phyloP scores from a whole-genome alignment of 2,113 vertebrate genomes.

The Rana temporaria region DNA sequence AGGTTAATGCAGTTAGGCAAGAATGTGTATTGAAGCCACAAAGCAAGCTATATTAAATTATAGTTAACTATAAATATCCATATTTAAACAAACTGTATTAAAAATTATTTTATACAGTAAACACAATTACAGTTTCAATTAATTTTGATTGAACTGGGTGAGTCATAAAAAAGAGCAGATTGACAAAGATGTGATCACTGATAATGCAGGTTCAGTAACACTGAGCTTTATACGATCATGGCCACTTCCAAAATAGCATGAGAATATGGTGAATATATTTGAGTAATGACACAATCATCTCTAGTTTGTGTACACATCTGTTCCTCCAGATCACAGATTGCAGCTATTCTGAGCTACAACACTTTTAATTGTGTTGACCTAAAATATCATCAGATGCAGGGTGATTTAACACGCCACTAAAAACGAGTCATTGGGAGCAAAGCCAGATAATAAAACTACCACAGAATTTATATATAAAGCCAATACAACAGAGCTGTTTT shows the following conservation, averaged over 20 bases:
- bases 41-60: not conserved
- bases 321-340: constrained; percentile 15
- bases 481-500: too few species aligned
- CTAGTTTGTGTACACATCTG: constrained; percentile 23
- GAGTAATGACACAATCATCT: constrained; percentile 4
- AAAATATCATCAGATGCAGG: not conserved
- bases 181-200: not conserved
- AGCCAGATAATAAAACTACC: too few species aligned
- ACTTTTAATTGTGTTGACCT: not conserved
- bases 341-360: not conserved
- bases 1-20: too few species aligned
- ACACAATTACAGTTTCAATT: not conserved
- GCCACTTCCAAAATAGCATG: constrained; percentile 6
- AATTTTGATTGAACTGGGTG: not conserved
- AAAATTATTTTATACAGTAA: not conserved
- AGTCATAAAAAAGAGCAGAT: constrained; percentile 10
- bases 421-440: too few species aligned
- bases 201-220: constrained; percentile 22
- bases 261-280: constrained; percentile 19
- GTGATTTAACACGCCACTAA: not conserved
- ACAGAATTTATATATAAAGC: too few species aligned
- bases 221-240: not conserved
- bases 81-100: not conserved
- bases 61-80: not conserved
- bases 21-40: too few species aligned